phyloP scores from a whole-genome alignment of 2,797 vertebrate species.

The Pseudochirops cupreus region DNA sequence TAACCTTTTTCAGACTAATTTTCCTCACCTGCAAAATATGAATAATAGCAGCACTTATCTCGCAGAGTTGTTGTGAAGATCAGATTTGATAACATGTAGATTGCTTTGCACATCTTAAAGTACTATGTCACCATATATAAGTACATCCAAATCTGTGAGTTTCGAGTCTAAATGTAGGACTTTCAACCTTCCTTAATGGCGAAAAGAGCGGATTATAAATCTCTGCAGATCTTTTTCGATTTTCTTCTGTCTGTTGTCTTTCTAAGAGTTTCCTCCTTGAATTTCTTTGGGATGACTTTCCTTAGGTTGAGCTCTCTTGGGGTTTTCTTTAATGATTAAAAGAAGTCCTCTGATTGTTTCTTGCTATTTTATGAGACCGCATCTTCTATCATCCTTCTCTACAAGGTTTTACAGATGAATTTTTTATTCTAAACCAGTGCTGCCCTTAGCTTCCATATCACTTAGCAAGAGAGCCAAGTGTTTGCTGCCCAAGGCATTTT shows the following conservation, averaged over 20 bases:
- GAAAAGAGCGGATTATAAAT: neutral
- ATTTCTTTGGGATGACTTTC: neutral
- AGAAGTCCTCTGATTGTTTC: neutral
- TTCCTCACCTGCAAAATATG: slow-evolving; percentile 13
- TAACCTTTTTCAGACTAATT: neutral
- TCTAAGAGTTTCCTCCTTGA: neutral
- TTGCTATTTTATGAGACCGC: neutral
- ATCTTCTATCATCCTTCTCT: neutral
- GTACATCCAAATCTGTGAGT: neutral
- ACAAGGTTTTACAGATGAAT: neutral
- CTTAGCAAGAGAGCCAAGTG: neutral
- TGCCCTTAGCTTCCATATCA: neutral
- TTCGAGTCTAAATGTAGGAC: neutral
- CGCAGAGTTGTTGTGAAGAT: slow-evolving; percentile 12
- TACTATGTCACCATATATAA: neutral
- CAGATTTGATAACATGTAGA: slow-evolving; percentile 26
- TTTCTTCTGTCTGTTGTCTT: neutral
- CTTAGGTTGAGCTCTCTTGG: neutral
- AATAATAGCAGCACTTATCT: slow-evolving; percentile 17
- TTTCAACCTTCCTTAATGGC: neutral
- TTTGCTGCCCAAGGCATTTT: neutral
- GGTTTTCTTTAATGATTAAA: neutral
- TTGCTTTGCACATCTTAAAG: neutral
- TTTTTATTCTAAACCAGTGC: neutral
- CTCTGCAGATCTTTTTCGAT: neutral